Conservation (phyloP, 1,140 invertebrate genomes). For the Trichonephila clavata region DNA sequence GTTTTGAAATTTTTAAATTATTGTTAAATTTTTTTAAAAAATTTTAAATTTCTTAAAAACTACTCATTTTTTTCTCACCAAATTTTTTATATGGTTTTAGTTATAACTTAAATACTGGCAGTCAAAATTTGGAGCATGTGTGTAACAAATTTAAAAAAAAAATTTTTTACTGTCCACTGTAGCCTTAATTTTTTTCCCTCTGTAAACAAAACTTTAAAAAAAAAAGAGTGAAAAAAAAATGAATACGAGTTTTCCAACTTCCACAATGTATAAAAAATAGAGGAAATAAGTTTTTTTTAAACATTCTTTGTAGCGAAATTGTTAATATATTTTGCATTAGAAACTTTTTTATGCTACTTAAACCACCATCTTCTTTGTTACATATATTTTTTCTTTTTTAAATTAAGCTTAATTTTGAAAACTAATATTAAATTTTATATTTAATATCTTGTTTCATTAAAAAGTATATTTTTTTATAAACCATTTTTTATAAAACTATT, state of each 20-base stretch:
- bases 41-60: no score
- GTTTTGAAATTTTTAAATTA: no score
- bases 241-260: neutral
- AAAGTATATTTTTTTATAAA: neutral
- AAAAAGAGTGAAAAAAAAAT: neutral
- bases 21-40: no score
- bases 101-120: no score
- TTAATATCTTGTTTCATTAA: neutral
- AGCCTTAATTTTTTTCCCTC: neutral
- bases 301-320: neutral
- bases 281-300: neutral
- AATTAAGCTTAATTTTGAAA: neutral
- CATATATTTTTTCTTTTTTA: neutral
- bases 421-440: neutral
- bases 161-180: no score
- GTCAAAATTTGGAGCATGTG: no score
- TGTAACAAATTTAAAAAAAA: no score
- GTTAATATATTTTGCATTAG: neutral
- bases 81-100: no score
- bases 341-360: neutral
- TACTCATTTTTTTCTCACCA: no score
- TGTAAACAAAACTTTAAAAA: neutral
- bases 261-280: neutral
- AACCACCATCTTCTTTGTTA: neutral
- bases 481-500: neutral